Evolutionary conservation across 2,797 vertebrate genomes (phyloP), one percentile per base, ranked within the genome.

Genomic region (Syndactyla subalaris): DNA sequence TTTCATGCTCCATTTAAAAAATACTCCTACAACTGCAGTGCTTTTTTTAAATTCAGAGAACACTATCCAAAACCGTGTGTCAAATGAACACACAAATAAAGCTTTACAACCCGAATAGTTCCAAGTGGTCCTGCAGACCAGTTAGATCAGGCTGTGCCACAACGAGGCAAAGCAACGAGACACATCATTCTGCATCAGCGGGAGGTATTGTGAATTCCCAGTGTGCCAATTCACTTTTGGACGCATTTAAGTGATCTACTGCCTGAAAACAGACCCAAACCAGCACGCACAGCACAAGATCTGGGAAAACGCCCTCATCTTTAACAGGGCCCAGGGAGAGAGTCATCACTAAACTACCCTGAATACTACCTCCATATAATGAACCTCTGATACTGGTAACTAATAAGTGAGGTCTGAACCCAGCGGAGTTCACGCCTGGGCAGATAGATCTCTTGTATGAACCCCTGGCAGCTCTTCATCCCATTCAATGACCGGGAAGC

Each of bases 371-470:
- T 48, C 17, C 7, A 51, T 36, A 23, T 2, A 88, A 61, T 1
- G 2, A 34, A 61, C 34, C 16, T 13, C 10, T 5, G 7, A 9
- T 32, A 27, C 8, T 63, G 12, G 12, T 23, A 54, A 36, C 18
- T 52, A 75, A 20, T 14, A 32, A 39, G 10, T 1, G 13, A 46
- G 3, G 8, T 61, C 3, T 4, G 2, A 59, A 45, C 4, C 16
- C 29, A 2, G 5, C 3, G 5, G 57, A 65, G 9, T 6, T 51
- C 41, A 2, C 2, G 1, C 13, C 11, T 4, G 5, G 3, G 4
- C 10, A 6, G 2, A n/a, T 10, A n/a, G n/a, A n/a, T n/a, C n/a
- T n/a, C 1, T 16, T 20, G 5, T 0, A 7, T 1, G 26, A 67
- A 6, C 5, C 20, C 34, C 29, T 13, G 12, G 52, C 4, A 74